Percentiles rank a stretch among this genome's conserved stretches.
Evolutionary conservation across 2,113 vertebrate species (phyloP).

Genomic region (Halcyon senegalensis): DNA sequence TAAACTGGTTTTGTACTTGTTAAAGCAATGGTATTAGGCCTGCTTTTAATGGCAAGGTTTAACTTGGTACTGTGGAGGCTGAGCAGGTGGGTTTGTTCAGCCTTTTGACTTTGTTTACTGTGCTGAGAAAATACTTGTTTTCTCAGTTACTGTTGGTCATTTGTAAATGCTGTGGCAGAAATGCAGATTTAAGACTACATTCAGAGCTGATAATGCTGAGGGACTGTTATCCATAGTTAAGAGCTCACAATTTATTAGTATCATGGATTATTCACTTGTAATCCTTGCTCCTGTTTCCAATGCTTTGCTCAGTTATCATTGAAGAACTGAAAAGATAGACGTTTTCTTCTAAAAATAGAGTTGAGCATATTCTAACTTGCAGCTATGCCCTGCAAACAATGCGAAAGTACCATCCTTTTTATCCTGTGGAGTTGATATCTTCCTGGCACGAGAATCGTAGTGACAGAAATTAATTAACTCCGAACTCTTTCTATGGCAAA

Average conservation of each 20-base stretch:
- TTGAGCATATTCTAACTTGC: not conserved
- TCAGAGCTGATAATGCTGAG: not conserved
- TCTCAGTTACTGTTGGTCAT: not conserved
- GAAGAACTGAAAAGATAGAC: not conserved
- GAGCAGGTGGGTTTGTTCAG: not conserved
- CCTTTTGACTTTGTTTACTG: not conserved
- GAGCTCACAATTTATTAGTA: not conserved
- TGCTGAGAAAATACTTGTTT: not conserved
- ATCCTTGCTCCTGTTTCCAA: not conserved
- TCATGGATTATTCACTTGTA: not conserved
- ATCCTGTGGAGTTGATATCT: not conserved
- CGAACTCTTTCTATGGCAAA: not conserved
- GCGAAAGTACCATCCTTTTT: not conserved
- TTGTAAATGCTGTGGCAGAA: not conserved
- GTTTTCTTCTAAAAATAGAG: not conserved
- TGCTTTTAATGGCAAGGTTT: not conserved
- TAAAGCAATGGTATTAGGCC: not conserved
- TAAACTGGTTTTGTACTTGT: not conserved
- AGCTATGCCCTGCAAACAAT: not conserved
- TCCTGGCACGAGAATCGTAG: not conserved
- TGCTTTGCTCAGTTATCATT: not conserved
- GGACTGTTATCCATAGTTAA: not conserved
- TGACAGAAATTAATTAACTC: not conserved
- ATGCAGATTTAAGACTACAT: not conserved
- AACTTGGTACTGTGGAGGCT: not conserved